These are phyloP conservation scores for Acronicta psi DNA, from an alignment of 2,888 invertebrate species.

Conservation along the genomic window DNA sequence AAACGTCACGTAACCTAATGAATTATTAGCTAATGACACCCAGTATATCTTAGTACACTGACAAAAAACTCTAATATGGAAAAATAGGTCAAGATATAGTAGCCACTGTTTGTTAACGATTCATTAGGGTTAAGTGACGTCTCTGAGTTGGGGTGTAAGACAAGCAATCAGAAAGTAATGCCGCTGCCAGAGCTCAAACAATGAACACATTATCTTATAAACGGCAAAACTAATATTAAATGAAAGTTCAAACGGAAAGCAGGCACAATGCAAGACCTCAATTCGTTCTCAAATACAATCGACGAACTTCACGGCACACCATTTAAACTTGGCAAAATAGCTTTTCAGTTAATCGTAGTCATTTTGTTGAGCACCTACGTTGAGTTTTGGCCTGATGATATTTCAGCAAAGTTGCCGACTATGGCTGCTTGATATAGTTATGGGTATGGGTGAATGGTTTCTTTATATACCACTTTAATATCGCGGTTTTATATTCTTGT, in stretches of 20 bases:
- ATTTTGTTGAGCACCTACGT: slow-evolving; percentile 77
- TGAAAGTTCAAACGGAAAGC: slow-evolving; percentile 65
- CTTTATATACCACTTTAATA: neutral
- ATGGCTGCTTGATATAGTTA: slow-evolving; percentile 25
- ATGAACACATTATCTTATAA: slow-evolving; percentile 53
- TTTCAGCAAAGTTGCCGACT: slow-evolving; percentile 66
- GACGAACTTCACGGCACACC: slow-evolving; percentile 75
- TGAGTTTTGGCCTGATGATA: slow-evolving; percentile 74
- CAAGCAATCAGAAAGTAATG: slow-evolving; percentile 31
- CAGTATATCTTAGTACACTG: too few relatives aligned
- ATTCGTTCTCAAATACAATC: slow-evolving; percentile 76
- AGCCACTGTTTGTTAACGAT: too few relatives aligned
- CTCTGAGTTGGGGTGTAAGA: too few relatives aligned
- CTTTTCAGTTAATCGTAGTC: slow-evolving; percentile 84
- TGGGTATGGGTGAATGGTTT: slow-evolving; percentile 12
- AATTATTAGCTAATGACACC: too few relatives aligned
- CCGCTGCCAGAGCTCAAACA: slow-evolving; percentile 29
- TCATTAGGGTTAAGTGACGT: too few relatives aligned
- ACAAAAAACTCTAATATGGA: too few relatives aligned
- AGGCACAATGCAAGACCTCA: slow-evolving; percentile 76
- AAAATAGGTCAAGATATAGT: too few relatives aligned
- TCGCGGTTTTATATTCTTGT: too few relatives aligned
- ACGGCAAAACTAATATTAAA: slow-evolving; percentile 62
- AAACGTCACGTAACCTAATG: too few relatives aligned
- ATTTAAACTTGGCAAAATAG: slow-evolving; percentile 83